phyloP scores from a whole-genome alignment of 2,888 invertebrate species.

The Diabrotica balteata region DNA sequence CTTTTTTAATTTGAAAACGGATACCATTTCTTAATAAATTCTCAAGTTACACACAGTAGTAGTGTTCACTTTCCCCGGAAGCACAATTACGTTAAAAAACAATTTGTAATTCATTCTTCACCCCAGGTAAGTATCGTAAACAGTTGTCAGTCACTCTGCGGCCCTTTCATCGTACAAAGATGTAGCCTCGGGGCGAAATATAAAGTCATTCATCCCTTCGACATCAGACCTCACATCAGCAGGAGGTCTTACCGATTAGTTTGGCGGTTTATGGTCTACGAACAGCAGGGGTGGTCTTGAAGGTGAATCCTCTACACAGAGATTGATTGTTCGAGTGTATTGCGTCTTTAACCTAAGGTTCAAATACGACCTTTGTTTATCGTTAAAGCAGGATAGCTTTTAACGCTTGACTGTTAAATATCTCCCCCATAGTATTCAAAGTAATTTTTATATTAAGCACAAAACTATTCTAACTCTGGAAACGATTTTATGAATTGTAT shows the following conservation, averaged over 20 bases:
- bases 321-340: too few relatives aligned
- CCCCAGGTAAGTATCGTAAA: slow-evolving; percentile 24
- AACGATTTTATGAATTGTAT: too few relatives aligned
- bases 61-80: slow-evolving; percentile 1
- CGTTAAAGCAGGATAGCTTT: too few relatives aligned
- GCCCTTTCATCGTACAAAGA: slow-evolving; percentile 4
- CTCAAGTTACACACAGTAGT: background rate
- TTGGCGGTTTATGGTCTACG: slow-evolving; percentile 2
- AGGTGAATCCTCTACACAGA: too few relatives aligned
- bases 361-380: too few relatives aligned
- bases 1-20: too few relatives aligned
- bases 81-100: slow-evolving; percentile 19
- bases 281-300: too few relatives aligned
- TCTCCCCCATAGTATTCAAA: too few relatives aligned
- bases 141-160: slow-evolving; percentile 23
- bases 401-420: too few relatives aligned
- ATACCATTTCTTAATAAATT: slow-evolving; percentile 3
- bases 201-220: slow-evolving; percentile 20
- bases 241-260: slow-evolving; percentile 21
- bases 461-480: too few relatives aligned
- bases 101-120: slow-evolving; percentile 18
- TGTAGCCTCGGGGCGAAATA: background rate
- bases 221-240: slow-evolving; percentile 6
- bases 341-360: too few relatives aligned
- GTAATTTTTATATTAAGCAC: too few relatives aligned